Evolutionary conservation across 2,888 invertebrate genomes (phyloP), one percentile per base, ranked within the genome.

Genomic region (Listrodromus nycthemerus): DNA sequence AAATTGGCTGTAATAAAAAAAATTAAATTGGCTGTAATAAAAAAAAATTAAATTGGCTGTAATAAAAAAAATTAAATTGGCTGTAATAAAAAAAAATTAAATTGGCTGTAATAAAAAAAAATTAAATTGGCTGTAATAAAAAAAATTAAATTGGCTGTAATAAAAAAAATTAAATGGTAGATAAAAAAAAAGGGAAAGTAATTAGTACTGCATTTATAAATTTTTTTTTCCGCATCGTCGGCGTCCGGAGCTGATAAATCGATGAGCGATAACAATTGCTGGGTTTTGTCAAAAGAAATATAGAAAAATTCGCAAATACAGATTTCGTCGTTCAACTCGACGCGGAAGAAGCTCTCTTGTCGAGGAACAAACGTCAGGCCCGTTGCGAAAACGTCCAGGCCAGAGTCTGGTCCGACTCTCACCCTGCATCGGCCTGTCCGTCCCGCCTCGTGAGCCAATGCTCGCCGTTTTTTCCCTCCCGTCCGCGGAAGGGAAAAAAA

Each of bases 261-360:
- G 61, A 16, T 61, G 27, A 6, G 24, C 7, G 7, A 61, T 61
- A 30, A 30, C 30, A 61, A n/a, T n/a, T 6, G n/a, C 30, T 16
- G 6, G 27, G 30, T 61, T 16, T n/a, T n/a, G n/a, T n/a, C n/a
- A 0, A 30, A 61, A 61, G 4, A 16, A 61, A 24, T 30, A 61
- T n/a, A n/a, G 13, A 13, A 13, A 3, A 21, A 1, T 55, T 4
- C 24, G 55, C 13, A 4, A 55, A 24, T 55, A 33, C 33, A 21
- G 52, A 33, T 33, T 33, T 8, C n/a, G 80, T 85, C 81, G 78
- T 85, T 85, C 83, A 85, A 85, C 85, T 81, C 75, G 74, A 78
- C 71, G 66, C 55, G 65, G 66, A 76, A 83, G 77, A 82, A 71
- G 50, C 70, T 55, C 37, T 52, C 63, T n/a, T 37, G 61, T 37